Conservation (phyloP, 2,113 vertebrate genomes). For the Brachyistius frenatus region DNA sequence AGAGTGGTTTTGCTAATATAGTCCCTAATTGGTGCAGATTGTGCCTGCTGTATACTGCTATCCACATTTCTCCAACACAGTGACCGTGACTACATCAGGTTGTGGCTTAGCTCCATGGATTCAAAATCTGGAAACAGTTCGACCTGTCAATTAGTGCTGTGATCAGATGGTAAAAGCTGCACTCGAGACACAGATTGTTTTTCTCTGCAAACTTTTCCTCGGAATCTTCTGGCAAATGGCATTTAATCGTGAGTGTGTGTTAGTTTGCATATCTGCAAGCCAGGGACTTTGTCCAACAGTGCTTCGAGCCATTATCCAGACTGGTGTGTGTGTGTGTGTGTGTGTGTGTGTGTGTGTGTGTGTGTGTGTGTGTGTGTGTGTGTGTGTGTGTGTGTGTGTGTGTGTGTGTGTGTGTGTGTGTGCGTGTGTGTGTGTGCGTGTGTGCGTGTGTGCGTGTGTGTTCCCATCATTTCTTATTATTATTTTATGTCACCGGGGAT, state of each 20-base stretch:
- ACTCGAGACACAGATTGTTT: not conserved
- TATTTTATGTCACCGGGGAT: constrained; percentile 11
- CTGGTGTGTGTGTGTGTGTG: not conserved
- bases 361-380: not conserved
- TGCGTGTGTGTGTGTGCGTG: not conserved
- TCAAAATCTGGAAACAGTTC: constrained; percentile 18
- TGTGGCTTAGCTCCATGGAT: not conserved
- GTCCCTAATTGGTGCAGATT: constrained; percentile 13
- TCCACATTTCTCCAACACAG: constrained; percentile 16
- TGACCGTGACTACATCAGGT: constrained; percentile 8
- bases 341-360: not conserved
- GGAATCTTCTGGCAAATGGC: not conserved
- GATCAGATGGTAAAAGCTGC: constrained; percentile 12
- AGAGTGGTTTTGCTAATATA: constrained; percentile 6
- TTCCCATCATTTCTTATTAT: constrained; percentile 23
- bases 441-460: not conserved
- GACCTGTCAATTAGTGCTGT: constrained; percentile 29
- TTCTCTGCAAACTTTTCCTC: not conserved
- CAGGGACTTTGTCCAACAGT: constrained; percentile 1
- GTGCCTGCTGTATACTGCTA: not conserved
- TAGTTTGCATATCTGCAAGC: not conserved
- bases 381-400: not conserved
- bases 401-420: not conserved
- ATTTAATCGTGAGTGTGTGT: not conserved
- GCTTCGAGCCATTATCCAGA: constrained; percentile 19